Base-by-base conservation (phyloP, 1,140 invertebrate genomes). In the Musca vetustissima region DNA sequence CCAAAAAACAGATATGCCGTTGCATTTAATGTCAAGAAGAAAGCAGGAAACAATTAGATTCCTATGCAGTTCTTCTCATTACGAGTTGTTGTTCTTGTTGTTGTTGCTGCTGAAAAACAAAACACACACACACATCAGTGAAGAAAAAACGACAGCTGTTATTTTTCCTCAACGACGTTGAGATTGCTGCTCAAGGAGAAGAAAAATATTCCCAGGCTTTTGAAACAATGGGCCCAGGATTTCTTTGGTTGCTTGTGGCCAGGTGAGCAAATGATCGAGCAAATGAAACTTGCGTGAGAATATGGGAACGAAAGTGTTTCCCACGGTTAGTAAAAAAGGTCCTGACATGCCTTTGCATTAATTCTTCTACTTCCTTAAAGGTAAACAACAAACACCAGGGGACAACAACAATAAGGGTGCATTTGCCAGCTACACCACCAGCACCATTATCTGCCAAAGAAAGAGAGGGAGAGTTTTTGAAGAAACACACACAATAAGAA, bases 261-360 rank as follows among this genome's bases (percentile, higher is more conserved):
- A 81, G 79, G 79, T 81, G 84, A 84, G 84, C 83, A 76, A 77
- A 64, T 24, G 59, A 68, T 79, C 81, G 84, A 84, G 84, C 83
- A 76, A 77, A 64, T 24, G 59, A 68, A 65, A 66, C 74, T 75
- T 76, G 83, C 79, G 79, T 81, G 79, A 81, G 79, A 81, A 81
- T 78, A 75, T 66, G 74, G 73, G 72, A 69, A 73, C 71, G 77
- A 81, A 77, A 78, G 77, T 77, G 76, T 78, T 81, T 81, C 79
- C 79, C 79, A 81, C 79, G 76, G 73, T 77, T 64, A 55, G 73
- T 57, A 73, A 69, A 66, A n/a, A 69, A 72, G 68, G 72, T 78
- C 28, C 66, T 68, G 36, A 43, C 48, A 50, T 65, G 43, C 64
- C 48, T 65, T 61, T 66, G 69, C 55, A 50, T 70, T 66, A 65